A percentile compares a stretch with the other conserved stretches of the same genome.
These are phyloP conservation scores for Pseudomyrmex gracilis DNA, from an alignment of 1,140 invertebrate species.

Conservation along the genomic window DNA sequence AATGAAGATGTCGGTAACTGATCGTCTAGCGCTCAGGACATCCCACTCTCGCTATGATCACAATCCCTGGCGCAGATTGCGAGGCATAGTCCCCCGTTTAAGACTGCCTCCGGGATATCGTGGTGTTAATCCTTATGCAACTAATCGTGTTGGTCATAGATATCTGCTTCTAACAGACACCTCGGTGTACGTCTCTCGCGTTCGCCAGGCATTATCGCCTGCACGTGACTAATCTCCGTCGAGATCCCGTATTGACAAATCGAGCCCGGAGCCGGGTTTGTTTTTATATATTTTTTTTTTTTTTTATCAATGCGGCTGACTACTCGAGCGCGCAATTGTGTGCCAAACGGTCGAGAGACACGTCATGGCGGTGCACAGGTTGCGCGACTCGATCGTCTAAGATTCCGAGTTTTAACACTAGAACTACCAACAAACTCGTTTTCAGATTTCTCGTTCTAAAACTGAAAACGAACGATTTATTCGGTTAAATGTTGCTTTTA, in stretches of 20 bases:
- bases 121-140: conserved; percentile 26
- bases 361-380: conserved; percentile 77
- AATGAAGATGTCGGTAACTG: not conserved
- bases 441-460: no score
- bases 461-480: no score
- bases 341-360: conserved; percentile 48
- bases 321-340: conserved; percentile 35
- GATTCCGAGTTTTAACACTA: no score
- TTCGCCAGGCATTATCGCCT: conserved; percentile 70
- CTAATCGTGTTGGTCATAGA: conserved; percentile 41
- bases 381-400: conserved; percentile 74
- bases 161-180: conserved; percentile 53
- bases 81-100: not conserved
- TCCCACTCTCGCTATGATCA: no score
- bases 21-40: not conserved
- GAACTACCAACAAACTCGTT: no score
- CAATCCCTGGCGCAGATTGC: not conserved
- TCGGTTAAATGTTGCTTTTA: no score
- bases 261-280: conserved; percentile 59
- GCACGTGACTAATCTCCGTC: conserved; percentile 77
- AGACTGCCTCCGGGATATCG: conserved; percentile 14
- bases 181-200: conserved; percentile 24
- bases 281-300: conserved; percentile 55
- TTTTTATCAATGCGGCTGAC: conserved; percentile 29
- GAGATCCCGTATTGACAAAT: conserved; percentile 81